Base-by-base conservation (phyloP, 2,888 invertebrate species). In the Tinea trinotella region DNA sequence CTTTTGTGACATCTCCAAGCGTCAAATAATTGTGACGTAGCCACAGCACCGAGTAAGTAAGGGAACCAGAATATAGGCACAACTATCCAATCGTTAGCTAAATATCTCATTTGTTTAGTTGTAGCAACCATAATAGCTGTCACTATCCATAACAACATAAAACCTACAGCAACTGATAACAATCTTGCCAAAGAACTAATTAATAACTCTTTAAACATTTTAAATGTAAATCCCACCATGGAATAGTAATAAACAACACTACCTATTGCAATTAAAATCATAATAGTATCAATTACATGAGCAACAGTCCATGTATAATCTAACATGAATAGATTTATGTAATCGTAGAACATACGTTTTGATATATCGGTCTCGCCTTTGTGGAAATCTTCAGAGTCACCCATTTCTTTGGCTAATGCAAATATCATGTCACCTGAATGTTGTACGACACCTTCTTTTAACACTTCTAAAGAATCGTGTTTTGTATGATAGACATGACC, bases 401-500 rank as follows among this genome's bases (percentile, higher is more conserved):
- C 77, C 50, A 88, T 60, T 54, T 74, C 73, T 20, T 70, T 67
- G 0, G 88, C 73, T 2, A 91, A 68, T 0, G 88, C 87, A 55
- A 90, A 63, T 0, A 91, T 75, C 67, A 91, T 91, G 55, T 90
- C 89, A 1, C 90, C 91, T 53, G 90, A 88, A 60, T 90, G 85
- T 64, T 92, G 92, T 55, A 91, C 80, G 24, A 89, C 89, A 7
- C 90, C 91, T 1, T 86, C 70, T 4, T 89, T 87, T 56, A 92
- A 88, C 54, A 87, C 83, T 34, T 87, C 82, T 0, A 89, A 79
- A 17, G 74, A 74, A 67, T 92, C 92, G 64, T 82, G 88, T 49
- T 82, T 82, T 0, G 92, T 91, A 62, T 91, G 91, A 64, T 91
- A 91, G 5, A 91, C 88, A 67, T 89, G 91, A 1, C 91, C 91